A percentile compares a stretch with the other conserved stretches of the same genome.
Evolutionary conservation across 2,797 vertebrate species (phyloP).

Genomic region (Naso thynnoides): DNA sequence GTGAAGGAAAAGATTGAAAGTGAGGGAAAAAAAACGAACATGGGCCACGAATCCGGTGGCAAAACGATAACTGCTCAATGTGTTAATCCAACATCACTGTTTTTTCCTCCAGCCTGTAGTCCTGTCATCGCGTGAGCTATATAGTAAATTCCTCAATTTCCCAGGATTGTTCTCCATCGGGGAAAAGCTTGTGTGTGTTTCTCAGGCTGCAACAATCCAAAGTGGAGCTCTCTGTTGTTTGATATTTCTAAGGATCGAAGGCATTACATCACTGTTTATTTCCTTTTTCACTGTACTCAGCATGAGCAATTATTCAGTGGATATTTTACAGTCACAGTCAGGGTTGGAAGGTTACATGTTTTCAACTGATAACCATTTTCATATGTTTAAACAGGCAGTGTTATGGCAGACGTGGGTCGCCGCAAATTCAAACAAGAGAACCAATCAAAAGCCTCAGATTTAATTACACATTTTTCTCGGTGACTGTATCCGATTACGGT

Average conservation of each 20-base stretch:
- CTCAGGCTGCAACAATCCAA: conserved; percentile 60
- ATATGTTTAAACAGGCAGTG: too few relatives aligned
- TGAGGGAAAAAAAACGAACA: not conserved
- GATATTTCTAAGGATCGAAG: conserved; percentile 42
- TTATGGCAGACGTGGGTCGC: too few relatives aligned
- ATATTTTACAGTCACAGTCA: too few relatives aligned
- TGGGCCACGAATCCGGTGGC: conserved; percentile 6
- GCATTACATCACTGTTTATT: conserved; percentile 66
- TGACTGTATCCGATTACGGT: too few relatives aligned
- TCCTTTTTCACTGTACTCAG: conserved; percentile 36
- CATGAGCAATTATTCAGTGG: too few relatives aligned
- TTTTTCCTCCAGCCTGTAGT: conserved; percentile 24
- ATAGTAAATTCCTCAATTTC: conserved; percentile 69
- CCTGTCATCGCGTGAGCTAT: conserved; percentile 54
- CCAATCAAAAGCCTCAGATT: too few relatives aligned
- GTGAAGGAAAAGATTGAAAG: conserved; percentile 14
- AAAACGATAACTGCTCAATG: conserved; percentile 34
- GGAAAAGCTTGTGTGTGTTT: conserved; percentile 64
- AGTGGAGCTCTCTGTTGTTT: conserved; percentile 35
- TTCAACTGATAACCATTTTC: too few relatives aligned
- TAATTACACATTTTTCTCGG: too few relatives aligned
- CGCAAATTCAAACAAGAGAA: too few relatives aligned
- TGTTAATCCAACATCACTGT: conserved; percentile 29
- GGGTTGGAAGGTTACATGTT: too few relatives aligned
- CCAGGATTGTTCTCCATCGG: conserved; percentile 79